Evolutionary conservation across 2,888 invertebrate genomes (phyloP).

Genomic region (Luperina nickerlii): DNA sequence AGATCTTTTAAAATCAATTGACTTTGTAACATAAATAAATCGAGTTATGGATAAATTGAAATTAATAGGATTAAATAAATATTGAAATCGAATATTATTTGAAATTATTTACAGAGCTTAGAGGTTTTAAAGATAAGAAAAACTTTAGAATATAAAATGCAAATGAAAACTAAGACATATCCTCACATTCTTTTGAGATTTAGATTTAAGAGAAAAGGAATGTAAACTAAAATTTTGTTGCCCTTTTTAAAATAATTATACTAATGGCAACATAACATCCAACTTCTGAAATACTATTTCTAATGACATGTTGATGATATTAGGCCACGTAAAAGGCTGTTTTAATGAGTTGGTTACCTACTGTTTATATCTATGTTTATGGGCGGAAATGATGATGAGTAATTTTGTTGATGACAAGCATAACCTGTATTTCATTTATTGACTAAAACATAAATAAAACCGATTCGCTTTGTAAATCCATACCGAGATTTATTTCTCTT

Average conservation of each 20-base stretch:
- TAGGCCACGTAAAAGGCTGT: constrained; percentile 28
- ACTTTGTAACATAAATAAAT: constrained; percentile 40
- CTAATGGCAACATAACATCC: constrained; percentile 46
- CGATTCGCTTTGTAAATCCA: constrained; percentile 28
- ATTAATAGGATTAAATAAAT: constrained; percentile 29
- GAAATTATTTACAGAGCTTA: constrained; percentile 57
- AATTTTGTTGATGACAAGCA: constrained; percentile 15
- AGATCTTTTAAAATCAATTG: constrained; percentile 30
- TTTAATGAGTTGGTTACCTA: constrained; percentile 15
- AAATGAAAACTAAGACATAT: constrained; percentile 46
- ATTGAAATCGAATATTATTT: constrained; percentile 41
- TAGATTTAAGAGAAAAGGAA: constrained; percentile 65
- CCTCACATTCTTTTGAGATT: constrained; percentile 48
- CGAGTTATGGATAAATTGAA: constrained; percentile 20
- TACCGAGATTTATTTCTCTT: constrained; percentile 4
- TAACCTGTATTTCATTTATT: constrained; percentile 46
- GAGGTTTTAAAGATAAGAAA: constrained; percentile 37
- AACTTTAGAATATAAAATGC: constrained; percentile 31
- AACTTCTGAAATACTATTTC: constrained; percentile 53
- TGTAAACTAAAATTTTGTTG: constrained; percentile 68
- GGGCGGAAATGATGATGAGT: constrained; percentile 36
- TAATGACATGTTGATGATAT: constrained; percentile 27
- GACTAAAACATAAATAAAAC: constrained; percentile 57
- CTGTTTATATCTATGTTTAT: constrained; percentile 38
- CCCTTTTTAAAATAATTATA: constrained; percentile 42